Evolutionary conservation across 2,888 invertebrate species (phyloP).

Genomic region (Leucoptera coffeella): DNA sequence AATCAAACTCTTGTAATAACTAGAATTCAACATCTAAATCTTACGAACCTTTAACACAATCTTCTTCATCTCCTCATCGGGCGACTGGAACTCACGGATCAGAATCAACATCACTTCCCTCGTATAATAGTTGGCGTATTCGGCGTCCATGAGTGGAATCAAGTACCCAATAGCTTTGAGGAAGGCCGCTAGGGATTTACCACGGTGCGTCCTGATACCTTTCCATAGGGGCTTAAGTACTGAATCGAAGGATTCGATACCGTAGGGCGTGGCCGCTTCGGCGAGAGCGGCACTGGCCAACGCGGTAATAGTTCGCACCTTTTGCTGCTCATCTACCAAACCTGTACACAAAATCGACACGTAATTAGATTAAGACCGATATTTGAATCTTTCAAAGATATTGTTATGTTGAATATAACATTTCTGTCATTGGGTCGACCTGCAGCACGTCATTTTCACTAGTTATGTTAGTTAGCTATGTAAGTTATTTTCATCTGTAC

Average conservation of each 20-base stretch:
- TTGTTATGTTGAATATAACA: too few relatives aligned
- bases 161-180: slow-evolving; percentile 98
- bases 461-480: too few relatives aligned
- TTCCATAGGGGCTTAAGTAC: slow-evolving; percentile 99
- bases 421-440: too few relatives aligned
- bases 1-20: too few relatives aligned
- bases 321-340: slow-evolving; percentile 97
- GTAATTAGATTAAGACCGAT: too few relatives aligned
- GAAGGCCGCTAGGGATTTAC: slow-evolving; percentile 97
- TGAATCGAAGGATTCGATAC: slow-evolving; percentile 99
- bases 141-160: slow-evolving; percentile 99
- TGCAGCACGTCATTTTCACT: too few relatives aligned
- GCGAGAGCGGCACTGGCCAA: slow-evolving; percentile 96
- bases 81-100: slow-evolving; percentile 98
- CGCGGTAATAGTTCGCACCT: slow-evolving; percentile 98
- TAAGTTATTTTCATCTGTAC: too few relatives aligned
- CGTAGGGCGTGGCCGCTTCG: slow-evolving; percentile 98
- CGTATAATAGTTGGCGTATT: slow-evolving; percentile 99
- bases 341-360: slow-evolving; percentile 48
- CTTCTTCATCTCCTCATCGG: slow-evolving; percentile 99
- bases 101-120: slow-evolving; percentile 97
- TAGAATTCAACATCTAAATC: not conserved
- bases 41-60: slow-evolving; percentile 86
- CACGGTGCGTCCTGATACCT: slow-evolving; percentile 88
- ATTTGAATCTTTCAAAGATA: too few relatives aligned